Base-by-base conservation (phyloP, 1,140 invertebrate species). In the Drosophila kurseongensis region DNA sequence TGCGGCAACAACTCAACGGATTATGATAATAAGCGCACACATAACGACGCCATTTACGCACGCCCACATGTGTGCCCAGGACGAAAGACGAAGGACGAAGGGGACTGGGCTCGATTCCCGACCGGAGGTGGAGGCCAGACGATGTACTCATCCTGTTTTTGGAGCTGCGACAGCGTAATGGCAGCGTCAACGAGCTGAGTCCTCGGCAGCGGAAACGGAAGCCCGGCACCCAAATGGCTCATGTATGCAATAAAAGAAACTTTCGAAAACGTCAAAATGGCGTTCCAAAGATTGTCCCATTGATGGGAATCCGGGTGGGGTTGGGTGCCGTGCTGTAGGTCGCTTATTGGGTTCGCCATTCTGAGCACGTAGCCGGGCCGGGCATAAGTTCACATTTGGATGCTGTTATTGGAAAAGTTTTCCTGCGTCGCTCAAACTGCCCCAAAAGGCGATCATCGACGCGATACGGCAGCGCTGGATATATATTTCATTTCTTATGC, bases 241-340 rank as follows among this genome's bases (percentile, higher is more conserved):
- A 91, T 91, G 83, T 91, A 91, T 91, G 89, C 88, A 91, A 91
- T 91, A 91, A 91, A 85, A 88, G 83, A 89, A 91, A 91, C 75
- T 91, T 91, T 89, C 75, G 80, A 91, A 90, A 90, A 89, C 80
- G 84, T 80, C 84, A 84, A 83, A 90, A 89, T 80, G 85, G 84
- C 84, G 84, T 90, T 89, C 80, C 84, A 80, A 90, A 90, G 85
- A 89, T 89, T 89, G 85, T 63, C 76, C 84, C 68, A 74, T 83
- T 84, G 80, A 89, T 77, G 80, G 56, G 77, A 41, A 52, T 35
- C 38, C 44, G 50, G 18, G 16, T 42, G 16, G 32, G 41, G 45
- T 6, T 44, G 45, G 57, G 41, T 32, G 27, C 14, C 14, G 35
- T 29, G 59, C 16, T 32, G 23, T 18, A 5, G 59, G 23, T 47